Base-by-base conservation (phyloP, 2,113 vertebrate species). In the Atlantisia rogersi region DNA sequence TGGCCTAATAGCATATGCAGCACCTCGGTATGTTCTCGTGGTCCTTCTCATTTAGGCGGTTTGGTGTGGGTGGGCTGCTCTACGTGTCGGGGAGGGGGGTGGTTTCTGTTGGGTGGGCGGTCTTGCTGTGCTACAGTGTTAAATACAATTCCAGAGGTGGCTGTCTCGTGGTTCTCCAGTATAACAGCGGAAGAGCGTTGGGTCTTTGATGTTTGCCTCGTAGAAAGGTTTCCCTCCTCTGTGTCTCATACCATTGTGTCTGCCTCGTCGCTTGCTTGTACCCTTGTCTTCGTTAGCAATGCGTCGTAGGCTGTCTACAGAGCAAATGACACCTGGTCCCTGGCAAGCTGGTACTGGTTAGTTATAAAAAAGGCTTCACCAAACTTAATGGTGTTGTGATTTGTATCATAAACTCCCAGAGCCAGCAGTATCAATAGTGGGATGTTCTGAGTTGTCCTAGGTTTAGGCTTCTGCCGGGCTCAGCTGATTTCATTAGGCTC, bases 1-100 rank as follows among this genome's bases (percentile, higher is more conserved):
- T 28, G 70, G 60, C 52, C 56, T 24, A 29, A 56, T 10, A 13
- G 88, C 40, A 4, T 6, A 0, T 0, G 0, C 0, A 0, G 60
- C 44, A 0, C 81, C 73, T n/a, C 0, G 85, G 75, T 85, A 32
- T 0, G 32, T 90, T 19, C 78, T 48, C 4, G 4, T 1, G 1
- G 31, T 82, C 1, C 0, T 37, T 26, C 35, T 39, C 4, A 3
- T 46, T 59, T 13, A 26, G 29, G 11, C 25, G 40, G 11, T 32
- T 76, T 52, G 70, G n/a, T 73, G 59, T 62, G 82, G 62, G 79
- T 74, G 88, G 75, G 75, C 63, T 69, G 79, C 18, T 76, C 10
- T 29, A 0, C 0, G 8, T 44, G 65, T 44, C 3, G n/a, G 60
- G 39, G 52, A 26, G 52, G 55, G 55, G 62, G 24, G 37, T 22